Evolutionary conservation across 2,113 vertebrate genomes (phyloP), one percentile per base, ranked within the genome.

Genomic region (Isichthys henryi): DNA sequence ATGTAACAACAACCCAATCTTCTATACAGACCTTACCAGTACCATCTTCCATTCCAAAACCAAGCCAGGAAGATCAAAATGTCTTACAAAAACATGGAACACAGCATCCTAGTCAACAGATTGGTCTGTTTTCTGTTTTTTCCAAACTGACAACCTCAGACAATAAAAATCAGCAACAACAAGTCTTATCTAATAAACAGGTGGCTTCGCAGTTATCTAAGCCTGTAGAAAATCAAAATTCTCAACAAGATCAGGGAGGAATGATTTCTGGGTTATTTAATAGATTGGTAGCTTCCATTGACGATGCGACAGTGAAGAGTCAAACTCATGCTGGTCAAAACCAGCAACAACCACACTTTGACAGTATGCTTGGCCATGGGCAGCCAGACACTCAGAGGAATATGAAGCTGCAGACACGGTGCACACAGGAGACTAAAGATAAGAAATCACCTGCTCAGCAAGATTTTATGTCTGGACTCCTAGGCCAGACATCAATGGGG

Each of bases 91-190:
- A 93, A 49, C 85, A 89, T 62, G 58, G 90, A 86, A 74, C 88
- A 27, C 92, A 94, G 80, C 92, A 93, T 62, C 90, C 93, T 2
- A 90, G 45, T 93, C 93, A 95, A 88, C 87, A 93, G 91, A 93
- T 93, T 88, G 93, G 94, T 35, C 87, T 96, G 74, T 91, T 96
- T 85, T 95, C 95, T 43, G 94, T 93, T 70, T 91, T 96, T 91
- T 94, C 97, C 90, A 98, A 96, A 88, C 95, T 96, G 93, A 93
- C 95, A 91, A 95, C 96, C 85, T 93, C 93, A 88, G 96, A 97
- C 91, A 95, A 93, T 88, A 77, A 88, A 39, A 90, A 86, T 53
- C 94, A 94, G 39, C 93, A 92, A 50, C 89, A 93, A 50, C 89
- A 90, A 87, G 31, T 84, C 39, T 88, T 91, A 49, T 27, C 53